Conservation (phyloP, 2,113 vertebrate species). For the Heterotilapia buettikoferi region DNA sequence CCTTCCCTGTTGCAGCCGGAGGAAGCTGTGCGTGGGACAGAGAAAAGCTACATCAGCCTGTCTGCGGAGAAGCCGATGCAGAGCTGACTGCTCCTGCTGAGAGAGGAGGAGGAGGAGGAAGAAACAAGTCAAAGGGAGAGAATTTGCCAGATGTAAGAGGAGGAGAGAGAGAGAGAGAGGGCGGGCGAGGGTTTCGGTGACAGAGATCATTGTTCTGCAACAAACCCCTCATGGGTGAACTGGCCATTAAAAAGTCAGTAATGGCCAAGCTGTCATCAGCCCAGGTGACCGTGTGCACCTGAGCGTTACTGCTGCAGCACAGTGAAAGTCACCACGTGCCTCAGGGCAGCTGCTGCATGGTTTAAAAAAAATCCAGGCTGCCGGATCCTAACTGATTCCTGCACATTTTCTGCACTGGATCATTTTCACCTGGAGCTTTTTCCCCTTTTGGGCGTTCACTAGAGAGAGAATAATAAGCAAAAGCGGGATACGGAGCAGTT, state of each 20-base stretch:
- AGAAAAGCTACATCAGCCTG: background rate
- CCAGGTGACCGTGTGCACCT: constrained; percentile 26
- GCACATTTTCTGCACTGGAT: background rate
- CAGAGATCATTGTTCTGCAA: constrained; percentile 35
- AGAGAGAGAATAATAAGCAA: background rate
- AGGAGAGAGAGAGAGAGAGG: background rate
- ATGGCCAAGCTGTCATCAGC: constrained; percentile 24
- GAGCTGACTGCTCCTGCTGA: background rate
- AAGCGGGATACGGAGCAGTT: background rate
- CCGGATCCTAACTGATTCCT: background rate
- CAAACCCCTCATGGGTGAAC: constrained; percentile 1
- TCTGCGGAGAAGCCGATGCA: background rate
- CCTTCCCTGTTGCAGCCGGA: background rate
- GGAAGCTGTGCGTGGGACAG: background rate
- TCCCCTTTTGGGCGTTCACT: background rate
- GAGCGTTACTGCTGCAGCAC: background rate
- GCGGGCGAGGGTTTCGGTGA: background rate
- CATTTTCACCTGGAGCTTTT: background rate
- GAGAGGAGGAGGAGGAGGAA: background rate
- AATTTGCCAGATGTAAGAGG: background rate
- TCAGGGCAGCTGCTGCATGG: background rate
- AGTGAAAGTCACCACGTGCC: background rate
- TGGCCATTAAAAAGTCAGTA: background rate
- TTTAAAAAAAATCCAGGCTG: background rate
- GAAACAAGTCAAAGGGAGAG: background rate